Base-by-base conservation (phyloP, 2,113 vertebrate genomes). In the Mesocricetus auratus region DNA sequence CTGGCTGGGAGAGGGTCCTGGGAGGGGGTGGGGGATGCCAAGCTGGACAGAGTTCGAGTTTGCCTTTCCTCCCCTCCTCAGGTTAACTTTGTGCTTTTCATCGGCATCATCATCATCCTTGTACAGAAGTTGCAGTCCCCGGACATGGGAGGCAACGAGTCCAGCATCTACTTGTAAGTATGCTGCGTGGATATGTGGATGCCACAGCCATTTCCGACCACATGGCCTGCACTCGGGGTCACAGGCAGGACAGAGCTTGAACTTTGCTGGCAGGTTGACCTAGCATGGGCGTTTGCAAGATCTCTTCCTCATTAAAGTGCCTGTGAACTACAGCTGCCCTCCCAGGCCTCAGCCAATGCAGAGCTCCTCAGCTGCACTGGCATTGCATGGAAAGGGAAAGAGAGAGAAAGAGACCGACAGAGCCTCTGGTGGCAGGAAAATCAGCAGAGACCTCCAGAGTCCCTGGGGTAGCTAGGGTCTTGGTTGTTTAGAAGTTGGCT, bases 101-200 rank as follows among this genome's bases (percentile, higher is more conserved):
- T 99, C 22, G 99, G 99, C 94, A 99, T 99, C 92, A 99, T 99
- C 81, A 99, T 99, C 95, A 99, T 99, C 97, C 99, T 99, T n/a
- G 99, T 99, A 75, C 99, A 99, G 98, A 99, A 99, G 97, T 99
- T 99, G 64, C 99, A 99, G 97, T 99, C 99, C 0, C 99, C 99
- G 73, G 99, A 99, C 94, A 99, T 99, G 0, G 99, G 99, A 75
- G 99, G 99, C 89, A 99, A 99, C 0, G 99, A 99, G 95, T 99
- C 99, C 73, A 99, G 99, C 98, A 99, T 99, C 98, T 99, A 99
- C 97, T 99, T 99, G 99, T 99, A 99, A 99, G 99, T 99, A 98
- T 94, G 39, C 2, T 33, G 39, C 56, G 62, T 47, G 89, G 81
- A 36, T 39, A 2, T 85, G 68, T 71, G 93, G 75, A 45, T 31